Evolutionary conservation across 2,113 vertebrate species (phyloP).

Genomic region (Brachyhypopomus gauderio): DNA sequence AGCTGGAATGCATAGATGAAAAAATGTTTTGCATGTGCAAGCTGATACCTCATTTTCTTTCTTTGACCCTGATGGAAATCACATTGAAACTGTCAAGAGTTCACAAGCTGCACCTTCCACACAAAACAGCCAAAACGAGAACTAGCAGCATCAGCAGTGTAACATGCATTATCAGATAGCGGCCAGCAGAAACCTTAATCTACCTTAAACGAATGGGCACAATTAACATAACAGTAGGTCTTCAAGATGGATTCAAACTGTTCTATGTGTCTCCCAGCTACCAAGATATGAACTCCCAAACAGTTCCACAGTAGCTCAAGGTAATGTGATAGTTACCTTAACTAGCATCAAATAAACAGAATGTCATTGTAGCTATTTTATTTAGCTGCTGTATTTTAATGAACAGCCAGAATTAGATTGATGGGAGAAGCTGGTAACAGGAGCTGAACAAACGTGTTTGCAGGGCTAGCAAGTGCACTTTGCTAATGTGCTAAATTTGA

Average conservation of each 20-base stretch:
- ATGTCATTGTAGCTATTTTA: neutral
- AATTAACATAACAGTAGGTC: neutral
- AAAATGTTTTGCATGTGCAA: neutral
- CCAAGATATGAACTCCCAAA: neutral
- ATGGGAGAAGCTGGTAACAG: slow-evolving; percentile 46
- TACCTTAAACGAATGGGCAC: neutral
- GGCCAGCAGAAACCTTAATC: slow-evolving; percentile 8
- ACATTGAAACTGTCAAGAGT: neutral
- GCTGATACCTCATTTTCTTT: slow-evolving; percentile 10
- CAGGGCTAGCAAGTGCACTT: slow-evolving; percentile 57
- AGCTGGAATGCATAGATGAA: neutral
- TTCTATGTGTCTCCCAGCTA: neutral
- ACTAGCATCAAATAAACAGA: neutral
- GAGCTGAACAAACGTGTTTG: slow-evolving; percentile 55
- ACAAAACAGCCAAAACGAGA: neutral
- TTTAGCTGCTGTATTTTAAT: neutral
- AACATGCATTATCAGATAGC: slow-evolving; percentile 36
- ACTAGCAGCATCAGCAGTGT: slow-evolving; percentile 30
- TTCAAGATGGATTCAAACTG: slow-evolving; percentile 9
- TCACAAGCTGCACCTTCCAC: neutral
- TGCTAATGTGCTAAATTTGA: slow-evolving; percentile 73
- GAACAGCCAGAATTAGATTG: slow-evolving; percentile 39
- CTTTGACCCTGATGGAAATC: slow-evolving; percentile 4
- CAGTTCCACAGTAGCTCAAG: neutral
- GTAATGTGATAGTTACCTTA: neutral